Percentiles rank a stretch among this genome's conserved stretches.
Evolutionary conservation across 2,113 vertebrate genomes (phyloP).

Genomic region (Regulus satrapa): DNA sequence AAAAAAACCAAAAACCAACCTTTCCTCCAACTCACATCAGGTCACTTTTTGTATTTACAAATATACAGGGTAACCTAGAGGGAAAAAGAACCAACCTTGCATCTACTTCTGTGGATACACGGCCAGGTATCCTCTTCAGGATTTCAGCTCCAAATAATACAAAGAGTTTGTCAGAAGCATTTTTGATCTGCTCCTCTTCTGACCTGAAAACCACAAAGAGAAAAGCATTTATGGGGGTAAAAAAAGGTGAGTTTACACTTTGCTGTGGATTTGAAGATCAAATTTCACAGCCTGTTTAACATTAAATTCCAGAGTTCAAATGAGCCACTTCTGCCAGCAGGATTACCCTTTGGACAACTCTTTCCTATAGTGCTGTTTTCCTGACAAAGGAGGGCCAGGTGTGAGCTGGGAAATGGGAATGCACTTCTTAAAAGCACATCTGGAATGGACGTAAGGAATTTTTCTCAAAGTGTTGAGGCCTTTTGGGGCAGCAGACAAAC

Average conservation of each 20-base stretch:
- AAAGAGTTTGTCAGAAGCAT: slow-evolving; percentile 92
- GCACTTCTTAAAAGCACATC: background rate
- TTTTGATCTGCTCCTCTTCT: slow-evolving; percentile 86
- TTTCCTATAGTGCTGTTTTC: background rate
- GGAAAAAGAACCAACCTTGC: slow-evolving; percentile 79
- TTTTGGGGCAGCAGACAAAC: background rate
- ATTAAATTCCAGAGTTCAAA: background rate
- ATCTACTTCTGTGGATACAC: slow-evolving; percentile 97
- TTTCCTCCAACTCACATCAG: background rate
- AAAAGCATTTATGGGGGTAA: background rate
- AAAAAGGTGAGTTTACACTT: background rate
- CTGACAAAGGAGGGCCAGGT: background rate
- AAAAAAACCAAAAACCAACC: background rate
- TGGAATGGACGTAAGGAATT: accelerated
- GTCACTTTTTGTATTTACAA: background rate
- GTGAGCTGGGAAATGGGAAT: background rate
- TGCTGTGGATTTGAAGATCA: background rate
- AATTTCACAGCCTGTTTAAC: background rate
- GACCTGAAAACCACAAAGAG: slow-evolving; percentile 68
- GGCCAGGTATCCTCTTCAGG: slow-evolving; percentile 92
- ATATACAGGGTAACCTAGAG: background rate
- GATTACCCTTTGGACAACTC: background rate
- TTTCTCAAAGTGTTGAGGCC: background rate
- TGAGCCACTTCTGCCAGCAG: background rate
- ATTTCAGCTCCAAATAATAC: slow-evolving; percentile 93